These are phyloP conservation scores for Micromys minutus DNA, from an alignment of 2,113 vertebrate genomes.

Conservation along the genomic window DNA sequence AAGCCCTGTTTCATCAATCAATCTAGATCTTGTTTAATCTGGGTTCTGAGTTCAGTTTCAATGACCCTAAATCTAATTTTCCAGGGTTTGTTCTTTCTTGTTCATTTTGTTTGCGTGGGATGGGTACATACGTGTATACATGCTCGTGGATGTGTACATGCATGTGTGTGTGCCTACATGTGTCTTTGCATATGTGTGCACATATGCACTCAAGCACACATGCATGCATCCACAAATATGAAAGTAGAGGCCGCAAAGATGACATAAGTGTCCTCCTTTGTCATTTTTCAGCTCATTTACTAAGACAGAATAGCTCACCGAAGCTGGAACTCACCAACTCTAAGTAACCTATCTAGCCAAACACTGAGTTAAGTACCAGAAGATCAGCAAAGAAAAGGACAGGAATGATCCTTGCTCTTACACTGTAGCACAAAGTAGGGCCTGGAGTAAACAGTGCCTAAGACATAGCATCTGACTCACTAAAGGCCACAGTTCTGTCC, in stretches of 20 bases:
- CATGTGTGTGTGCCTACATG: background rate
- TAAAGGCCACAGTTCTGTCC: background rate
- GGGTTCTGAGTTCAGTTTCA: background rate
- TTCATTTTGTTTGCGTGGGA: background rate
- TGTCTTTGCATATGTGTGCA: background rate
- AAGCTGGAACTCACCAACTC: background rate
- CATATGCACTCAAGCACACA: too few species aligned
- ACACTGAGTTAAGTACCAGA: background rate
- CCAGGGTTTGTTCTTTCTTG: background rate
- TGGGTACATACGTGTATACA: background rate
- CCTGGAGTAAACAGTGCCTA: background rate
- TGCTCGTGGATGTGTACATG: too few species aligned
- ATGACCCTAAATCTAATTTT: background rate
- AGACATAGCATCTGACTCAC: background rate
- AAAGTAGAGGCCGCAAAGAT: background rate
- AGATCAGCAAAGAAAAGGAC: background rate
- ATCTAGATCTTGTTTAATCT: constrained; percentile 9
- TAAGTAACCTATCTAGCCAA: background rate
- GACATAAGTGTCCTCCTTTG: background rate
- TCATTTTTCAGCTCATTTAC: background rate
- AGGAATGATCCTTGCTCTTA: background rate
- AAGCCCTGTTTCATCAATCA: background rate
- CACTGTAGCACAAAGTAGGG: background rate
- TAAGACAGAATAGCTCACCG: background rate
- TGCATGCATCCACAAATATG: too few species aligned